Conservation (phyloP, 2,888 invertebrate genomes). For the Diabrotica balteata region DNA sequence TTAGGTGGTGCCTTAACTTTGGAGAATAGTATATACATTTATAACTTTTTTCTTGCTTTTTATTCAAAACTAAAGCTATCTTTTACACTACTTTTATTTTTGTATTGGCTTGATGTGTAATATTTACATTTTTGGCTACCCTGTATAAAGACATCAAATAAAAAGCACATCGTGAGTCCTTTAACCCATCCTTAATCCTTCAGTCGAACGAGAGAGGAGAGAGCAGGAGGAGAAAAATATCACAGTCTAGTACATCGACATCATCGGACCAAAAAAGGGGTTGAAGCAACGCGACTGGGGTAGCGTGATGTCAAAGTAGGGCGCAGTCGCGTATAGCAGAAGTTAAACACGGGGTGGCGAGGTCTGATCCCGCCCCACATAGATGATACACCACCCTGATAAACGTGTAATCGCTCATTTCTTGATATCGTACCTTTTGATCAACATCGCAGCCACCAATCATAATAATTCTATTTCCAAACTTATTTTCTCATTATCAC, state of each 20-base stretch:
- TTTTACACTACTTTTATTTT: too few relatives aligned
- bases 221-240: conserved; percentile 32
- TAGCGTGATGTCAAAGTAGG: conserved; percentile 36
- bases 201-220: conserved; percentile 25
- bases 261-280: conserved; percentile 44
- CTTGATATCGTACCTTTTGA: conserved; percentile 46
- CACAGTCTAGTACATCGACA: conserved; percentile 47
- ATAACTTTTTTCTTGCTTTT: too few relatives aligned
- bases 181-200: conserved; percentile 29
- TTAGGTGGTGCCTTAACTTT: too few relatives aligned
- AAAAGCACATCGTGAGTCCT: conserved; percentile 12
- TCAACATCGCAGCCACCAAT: conserved; percentile 36
- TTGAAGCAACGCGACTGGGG: conserved; percentile 41
- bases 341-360: conserved; percentile 62
- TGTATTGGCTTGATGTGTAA: too few relatives aligned
- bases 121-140: neutral
- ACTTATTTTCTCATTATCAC: too few relatives aligned
- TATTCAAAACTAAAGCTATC: too few relatives aligned
- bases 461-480: neutral
- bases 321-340: conserved; percentile 51
- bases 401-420: conserved; percentile 49
- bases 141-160: conserved; percentile 8
- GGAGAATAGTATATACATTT: too few relatives aligned
- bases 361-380: conserved; percentile 59
- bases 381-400: conserved; percentile 50